Conservation (phyloP, 2,888 invertebrate species). For the Sinohyriopsis cumingii region DNA sequence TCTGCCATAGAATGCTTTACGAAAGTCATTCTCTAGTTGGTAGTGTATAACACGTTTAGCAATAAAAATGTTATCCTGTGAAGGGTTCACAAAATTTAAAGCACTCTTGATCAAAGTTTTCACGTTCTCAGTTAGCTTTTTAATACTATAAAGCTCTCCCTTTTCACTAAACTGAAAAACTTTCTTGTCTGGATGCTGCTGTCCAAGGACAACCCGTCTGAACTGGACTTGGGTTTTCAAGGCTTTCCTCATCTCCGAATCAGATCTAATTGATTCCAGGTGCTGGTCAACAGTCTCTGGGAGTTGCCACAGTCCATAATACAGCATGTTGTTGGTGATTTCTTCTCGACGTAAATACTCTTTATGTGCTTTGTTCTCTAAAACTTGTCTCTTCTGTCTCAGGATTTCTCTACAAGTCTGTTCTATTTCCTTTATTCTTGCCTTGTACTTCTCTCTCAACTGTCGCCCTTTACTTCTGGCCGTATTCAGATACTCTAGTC, state of each 20-base stretch:
- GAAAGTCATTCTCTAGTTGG: conserved; percentile 2
- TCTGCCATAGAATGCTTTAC: conserved; percentile 9
- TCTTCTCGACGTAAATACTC: conserved; percentile 6
- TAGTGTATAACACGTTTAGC: conserved; percentile 11
- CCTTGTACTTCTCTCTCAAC: conserved; percentile 11
- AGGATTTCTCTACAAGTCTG: conserved; percentile 6
- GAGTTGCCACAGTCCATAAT: conserved; percentile 24
- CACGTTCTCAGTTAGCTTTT: conserved; percentile 14
- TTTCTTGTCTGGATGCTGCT: conserved; percentile 19
- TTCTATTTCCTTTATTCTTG: conserved; percentile 8
- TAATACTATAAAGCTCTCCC: conserved; percentile 9
- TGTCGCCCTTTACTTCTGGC: conserved; percentile 14
- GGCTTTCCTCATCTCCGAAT: conserved; percentile 9
- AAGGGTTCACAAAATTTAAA: too few species aligned
- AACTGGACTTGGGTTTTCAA: conserved; percentile 17
- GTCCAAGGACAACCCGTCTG: conserved; percentile 14
- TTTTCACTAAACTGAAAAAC: conserved; percentile 16
- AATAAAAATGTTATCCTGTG: conserved; percentile 3
- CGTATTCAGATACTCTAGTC: conserved; percentile 5
- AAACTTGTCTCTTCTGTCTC: conserved; percentile 8
- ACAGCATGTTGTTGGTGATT: conserved; percentile 10
- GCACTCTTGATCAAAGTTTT: conserved; percentile 10
- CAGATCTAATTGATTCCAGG: conserved; percentile 5
- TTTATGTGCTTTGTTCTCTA: conserved; percentile 14
- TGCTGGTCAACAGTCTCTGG: conserved; percentile 12